Evolutionary conservation across 2,113 vertebrate genomes (phyloP), one percentile per base, ranked within the genome.

Genomic region (Pedetes capensis): DNA sequence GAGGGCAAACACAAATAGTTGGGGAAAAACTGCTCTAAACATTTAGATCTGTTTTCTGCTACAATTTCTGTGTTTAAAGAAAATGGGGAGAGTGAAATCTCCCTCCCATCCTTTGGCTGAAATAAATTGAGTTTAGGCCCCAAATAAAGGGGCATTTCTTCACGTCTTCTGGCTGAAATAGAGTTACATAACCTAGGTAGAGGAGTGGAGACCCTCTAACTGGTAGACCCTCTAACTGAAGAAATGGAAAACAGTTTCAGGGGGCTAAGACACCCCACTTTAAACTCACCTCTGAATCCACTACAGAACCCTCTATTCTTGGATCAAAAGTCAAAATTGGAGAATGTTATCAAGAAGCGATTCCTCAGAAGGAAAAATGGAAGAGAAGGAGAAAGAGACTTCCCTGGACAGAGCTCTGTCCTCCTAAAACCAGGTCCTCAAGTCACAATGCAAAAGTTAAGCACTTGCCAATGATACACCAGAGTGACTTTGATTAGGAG

Each of bases 21-120:
- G 32, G 20, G 39, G 20, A 11, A 39, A 89, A 81, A 81, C 5
- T 9, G 29, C 87, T 49, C 59, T 18, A 61, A 91, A 71, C 75
- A 51, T 84, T 85, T 76, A 95, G 86, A 71, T 61, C 49, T 87
- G 86, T 95, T 96, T 94, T 75, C 13, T 95, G 94, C 75, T 89
- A 2, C 7, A 90, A 23, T 42, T 96, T 96, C 90, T 68, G 29
- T 37, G 16, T 83, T n/a, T 94, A 57, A 96, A 79, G 37, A 64
- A 63, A 96, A 23, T 85, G 72, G 63, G 61, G 32, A 37, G 89
- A 88, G 2, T 32, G 37, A 95, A 92, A 63, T 92, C 87, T 74
- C 59, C 61, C 74, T 87, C 37, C 71, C 44, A 72, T 80, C 23
- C 49, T 81, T 91, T 68, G 44, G 17, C 69, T 39, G 87, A 89